Base-by-base conservation (phyloP, 2,888 invertebrate species). In the Microchrysa polita region DNA sequence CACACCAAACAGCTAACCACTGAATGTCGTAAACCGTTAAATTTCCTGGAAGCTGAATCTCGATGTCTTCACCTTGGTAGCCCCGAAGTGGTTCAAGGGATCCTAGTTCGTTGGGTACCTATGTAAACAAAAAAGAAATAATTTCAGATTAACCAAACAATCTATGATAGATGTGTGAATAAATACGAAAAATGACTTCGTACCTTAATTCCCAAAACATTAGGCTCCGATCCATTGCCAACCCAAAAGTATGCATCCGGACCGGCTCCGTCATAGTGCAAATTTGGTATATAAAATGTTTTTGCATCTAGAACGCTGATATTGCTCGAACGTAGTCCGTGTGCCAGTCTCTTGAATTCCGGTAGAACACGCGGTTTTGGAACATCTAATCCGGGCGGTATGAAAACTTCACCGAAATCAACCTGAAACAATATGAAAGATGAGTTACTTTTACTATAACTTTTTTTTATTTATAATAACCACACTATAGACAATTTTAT, bases 221-320 rank as follows among this genome's bases (percentile, higher is more conserved):
- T 91, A 0, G 95, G 95, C 78, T 93, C 92, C 0, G 90, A 86
- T 4, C 95, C 96, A 79, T 91, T 95, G 16, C 96, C 96, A n/a
- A 95, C 95, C 93, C 94, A 95, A 85, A 96, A 96, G 84, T 94
- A 96, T 0, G 96, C 95, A 82, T 96, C 96, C 0, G 95, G 95
- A 0, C 95, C 96, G 1, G 92, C 93, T 40, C 96, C 96, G 80
- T 96, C 96, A 81, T 96, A 96, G 81, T 95, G 95, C 78, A 96
- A 86, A 86, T 96, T 95, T 7, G 96, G 95, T 77, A 96, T 95
- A 85, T 93, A 93, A 85, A 96, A 92, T 0, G 96, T 96, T 85
- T 94, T 94, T 48, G 95, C 94, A 84, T 96, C 96, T 73, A 96
- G 85, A 14, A 96, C 93, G 81, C 93, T 95, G 79, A 96, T 93